Conservation (phyloP, 2,113 vertebrate species). For the Bothrops jararaca region DNA sequence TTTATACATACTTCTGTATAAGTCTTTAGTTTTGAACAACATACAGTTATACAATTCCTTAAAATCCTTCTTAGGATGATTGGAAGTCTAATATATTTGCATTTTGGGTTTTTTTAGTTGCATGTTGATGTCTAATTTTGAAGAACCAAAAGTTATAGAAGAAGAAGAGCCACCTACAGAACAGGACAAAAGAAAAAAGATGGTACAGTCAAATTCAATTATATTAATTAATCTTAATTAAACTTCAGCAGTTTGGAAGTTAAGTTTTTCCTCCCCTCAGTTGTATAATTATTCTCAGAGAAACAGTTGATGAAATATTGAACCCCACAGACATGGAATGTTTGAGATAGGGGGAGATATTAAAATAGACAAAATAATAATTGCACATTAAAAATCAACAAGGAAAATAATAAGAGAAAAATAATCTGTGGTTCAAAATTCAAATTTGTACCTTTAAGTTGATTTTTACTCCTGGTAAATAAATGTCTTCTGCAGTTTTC, state of each 20-base stretch:
- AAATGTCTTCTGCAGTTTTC: no score
- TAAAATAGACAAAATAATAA: not conserved
- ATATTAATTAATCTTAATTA: not conserved
- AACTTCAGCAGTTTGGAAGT: not conserved
- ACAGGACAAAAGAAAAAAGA: constrained; percentile 95
- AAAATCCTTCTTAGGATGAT: not conserved
- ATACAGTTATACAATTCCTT: not conserved
- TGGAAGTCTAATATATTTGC: not conserved
- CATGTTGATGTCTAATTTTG: constrained; percentile 90
- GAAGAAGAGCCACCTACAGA: constrained; percentile 94
- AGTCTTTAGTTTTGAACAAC: not conserved
- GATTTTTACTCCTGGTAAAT: no score
- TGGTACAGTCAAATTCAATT: constrained; percentile 70
- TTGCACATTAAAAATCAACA: not conserved
- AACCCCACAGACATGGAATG: not conserved
- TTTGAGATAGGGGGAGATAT: not conserved
- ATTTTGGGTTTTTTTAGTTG: constrained; percentile 73
- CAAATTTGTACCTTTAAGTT: no score
- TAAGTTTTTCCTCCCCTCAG: not conserved
- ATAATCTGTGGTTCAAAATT: not conserved
- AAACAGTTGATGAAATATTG: not conserved
- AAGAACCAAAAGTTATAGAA: constrained; percentile 86
- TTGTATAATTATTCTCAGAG: not conserved
- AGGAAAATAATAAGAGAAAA: not conserved
- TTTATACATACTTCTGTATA: not conserved